A percentile compares a stretch with the other conserved stretches of the same genome.
phyloP scores from a whole-genome alignment of 2,797 vertebrate species.

The Sphenopsis melanotis region DNA sequence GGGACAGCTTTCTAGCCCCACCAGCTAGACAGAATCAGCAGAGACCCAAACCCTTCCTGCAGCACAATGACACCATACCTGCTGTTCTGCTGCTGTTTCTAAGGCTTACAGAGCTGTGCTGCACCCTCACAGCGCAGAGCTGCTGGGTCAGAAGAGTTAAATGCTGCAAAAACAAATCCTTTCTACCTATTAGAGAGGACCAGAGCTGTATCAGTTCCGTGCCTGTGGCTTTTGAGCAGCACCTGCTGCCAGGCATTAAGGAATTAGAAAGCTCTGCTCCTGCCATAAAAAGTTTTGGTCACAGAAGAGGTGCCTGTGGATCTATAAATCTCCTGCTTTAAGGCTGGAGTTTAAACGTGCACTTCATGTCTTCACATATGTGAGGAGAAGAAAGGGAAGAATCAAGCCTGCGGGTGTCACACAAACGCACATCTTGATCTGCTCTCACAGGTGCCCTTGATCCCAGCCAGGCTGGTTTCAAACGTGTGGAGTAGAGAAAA shows the following conservation, averaged over 20 bases:
- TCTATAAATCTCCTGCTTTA: not conserved
- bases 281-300: not conserved
- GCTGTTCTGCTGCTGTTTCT: not conserved
- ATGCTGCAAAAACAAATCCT: constrained; percentile 7
- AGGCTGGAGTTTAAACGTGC: not conserved
- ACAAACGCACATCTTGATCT: not conserved
- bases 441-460: not conserved
- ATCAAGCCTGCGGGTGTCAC: not conserved
- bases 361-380: not conserved
- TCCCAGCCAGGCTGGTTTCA: constrained; percentile 4
- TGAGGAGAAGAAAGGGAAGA: not conserved
- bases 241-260: not conserved
- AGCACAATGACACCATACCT: not conserved
- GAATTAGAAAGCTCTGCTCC: not conserved
- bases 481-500: not conserved
- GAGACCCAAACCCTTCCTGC: not conserved
- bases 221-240: constrained; percentile 4
- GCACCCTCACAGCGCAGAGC: not conserved
- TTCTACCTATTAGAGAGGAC: not conserved
- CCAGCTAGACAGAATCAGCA: not conserved
- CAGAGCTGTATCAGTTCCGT: not conserved
- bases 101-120: not conserved
- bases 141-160: constrained; percentile 32
- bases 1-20: not conserved
- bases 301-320: not conserved